Percentiles rank a stretch among this genome's conserved stretches.
Conservation (phyloP, 2,113 vertebrate genomes). For the Nycticorax nycticorax region DNA sequence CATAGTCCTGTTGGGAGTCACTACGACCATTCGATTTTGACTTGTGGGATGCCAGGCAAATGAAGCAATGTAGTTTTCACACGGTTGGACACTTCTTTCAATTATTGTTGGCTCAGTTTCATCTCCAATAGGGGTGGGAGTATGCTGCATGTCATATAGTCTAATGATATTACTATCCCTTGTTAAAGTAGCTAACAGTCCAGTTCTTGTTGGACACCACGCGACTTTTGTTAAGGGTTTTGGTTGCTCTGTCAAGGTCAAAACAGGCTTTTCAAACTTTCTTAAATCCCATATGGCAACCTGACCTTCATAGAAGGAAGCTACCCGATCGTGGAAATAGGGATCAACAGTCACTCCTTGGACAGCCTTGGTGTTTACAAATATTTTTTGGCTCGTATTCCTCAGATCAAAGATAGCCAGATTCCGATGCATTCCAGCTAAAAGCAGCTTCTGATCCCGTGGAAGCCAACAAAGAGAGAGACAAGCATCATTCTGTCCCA, state of each 20-base stretch:
- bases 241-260: slow-evolving; percentile 93
- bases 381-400: slow-evolving; percentile 97
- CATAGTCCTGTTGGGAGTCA: slow-evolving; percentile 93
- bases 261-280: slow-evolving; percentile 96
- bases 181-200: slow-evolving; percentile 92
- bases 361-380: slow-evolving; percentile 98
- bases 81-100: slow-evolving; percentile 93
- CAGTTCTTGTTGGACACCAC: slow-evolving; percentile 95
- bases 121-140: slow-evolving; percentile 93
- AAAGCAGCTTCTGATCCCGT: slow-evolving; percentile 91
- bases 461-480: slow-evolving; percentile 98
- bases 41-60: slow-evolving; percentile 97
- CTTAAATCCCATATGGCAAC: slow-evolving; percentile 99
- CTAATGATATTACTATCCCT: slow-evolving; percentile 95
- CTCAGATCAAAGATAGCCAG: slow-evolving; percentile 95
- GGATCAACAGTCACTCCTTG: slow-evolving; percentile 97
- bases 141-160: slow-evolving; percentile 98
- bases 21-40: slow-evolving; percentile 98
- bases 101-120: slow-evolving; percentile 98
- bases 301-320: slow-evolving; percentile 97
- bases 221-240: slow-evolving; percentile 96
- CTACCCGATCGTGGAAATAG: slow-evolving; percentile 91
- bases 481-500: slow-evolving; percentile 96
- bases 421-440: slow-evolving; percentile 98
- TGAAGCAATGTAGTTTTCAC: slow-evolving; percentile 91